These are phyloP conservation scores for Strongylocentrotus purpuratus DNA, from an alignment of 35 echinoderm and acorn worm genomes.

Conservation along the genomic window DNA sequence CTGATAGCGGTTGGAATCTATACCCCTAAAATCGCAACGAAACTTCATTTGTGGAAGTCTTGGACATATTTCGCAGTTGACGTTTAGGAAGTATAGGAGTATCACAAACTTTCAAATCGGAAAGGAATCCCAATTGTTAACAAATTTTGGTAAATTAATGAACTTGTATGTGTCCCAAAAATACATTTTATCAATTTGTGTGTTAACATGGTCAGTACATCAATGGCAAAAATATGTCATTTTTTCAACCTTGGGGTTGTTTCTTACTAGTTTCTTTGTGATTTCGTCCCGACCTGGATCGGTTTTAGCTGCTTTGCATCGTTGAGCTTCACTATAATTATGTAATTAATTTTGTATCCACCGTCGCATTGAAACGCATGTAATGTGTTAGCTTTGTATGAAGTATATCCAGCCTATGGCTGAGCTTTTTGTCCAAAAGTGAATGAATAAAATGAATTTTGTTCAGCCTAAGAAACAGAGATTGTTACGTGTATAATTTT, in stretches of 20 bases:
- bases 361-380: neutral
- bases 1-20: neutral
- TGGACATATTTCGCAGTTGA: no score
- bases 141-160: no score
- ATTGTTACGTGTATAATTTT: neutral
- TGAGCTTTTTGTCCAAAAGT: neutral
- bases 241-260: no score
- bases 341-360: neutral
- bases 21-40: neutral
- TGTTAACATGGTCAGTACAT: no score
- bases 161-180: no score
- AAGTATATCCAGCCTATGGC: neutral
- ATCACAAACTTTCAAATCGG: no score
- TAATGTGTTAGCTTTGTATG: neutral
- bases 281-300: no score
- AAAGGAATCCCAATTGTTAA: no score
- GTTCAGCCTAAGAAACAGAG: neutral
- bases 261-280: no score
- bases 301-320: neutral
- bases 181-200: no score
- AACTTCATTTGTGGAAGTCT: neutral
- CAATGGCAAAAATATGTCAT: no score
- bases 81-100: no score
- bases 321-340: neutral
- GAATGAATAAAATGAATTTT: neutral